A percentile compares a stretch with the other conserved stretches of the same genome.
Evolutionary conservation across 2,888 invertebrate species (phyloP).

Genomic region (Chymomyza caudatula): DNA sequence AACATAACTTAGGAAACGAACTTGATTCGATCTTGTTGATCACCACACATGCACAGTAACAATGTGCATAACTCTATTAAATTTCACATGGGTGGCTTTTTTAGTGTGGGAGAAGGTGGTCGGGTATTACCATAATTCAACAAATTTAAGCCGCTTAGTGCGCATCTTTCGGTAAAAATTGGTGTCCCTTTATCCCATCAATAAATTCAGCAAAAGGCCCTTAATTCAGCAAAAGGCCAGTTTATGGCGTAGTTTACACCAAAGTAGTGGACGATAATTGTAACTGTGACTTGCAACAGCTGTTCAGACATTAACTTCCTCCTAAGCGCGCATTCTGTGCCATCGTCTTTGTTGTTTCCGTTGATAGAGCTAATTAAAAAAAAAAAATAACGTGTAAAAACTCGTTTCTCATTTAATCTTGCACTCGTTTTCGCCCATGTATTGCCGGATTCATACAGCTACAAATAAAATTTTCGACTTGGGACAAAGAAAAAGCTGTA

Average conservation of each 20-base stretch:
- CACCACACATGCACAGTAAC: no score
- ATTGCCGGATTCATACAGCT: constrained; percentile 12
- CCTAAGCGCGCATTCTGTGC: constrained; percentile 51
- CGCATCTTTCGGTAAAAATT: no score
- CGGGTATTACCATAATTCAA: no score
- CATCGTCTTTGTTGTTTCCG: background rate
- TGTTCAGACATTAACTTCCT: constrained; percentile 63
- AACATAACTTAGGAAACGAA: background rate
- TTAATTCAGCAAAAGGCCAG: no score
- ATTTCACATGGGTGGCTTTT: no score
- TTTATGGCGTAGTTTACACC: no score
- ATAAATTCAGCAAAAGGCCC: no score
- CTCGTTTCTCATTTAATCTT: constrained; percentile 64
- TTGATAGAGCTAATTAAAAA: background rate
- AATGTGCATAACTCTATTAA: no score
- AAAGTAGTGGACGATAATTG: no score
- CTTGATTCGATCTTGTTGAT: background rate
- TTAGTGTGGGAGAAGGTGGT: no score
- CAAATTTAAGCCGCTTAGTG: no score
- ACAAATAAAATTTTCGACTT: constrained; percentile 2
- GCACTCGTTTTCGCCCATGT: constrained; percentile 58
- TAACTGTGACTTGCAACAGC: constrained; percentile 58
- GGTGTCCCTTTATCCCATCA: no score
- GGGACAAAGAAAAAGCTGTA: constrained; percentile 10
- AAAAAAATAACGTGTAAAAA: constrained; percentile 28